phyloP scores from a whole-genome alignment of 2,113 vertebrate species.

The Rattus norvegicus region GRCr8 NC_086029.1:69908501-69909000 shows the following conservation, averaged over 20 bases:
- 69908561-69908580: not conserved
- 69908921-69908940: not conserved
- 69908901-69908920: not conserved
- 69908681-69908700: not conserved
- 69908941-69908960: not conserved
- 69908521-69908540: not conserved
- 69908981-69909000: not conserved
- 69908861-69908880: not conserved
- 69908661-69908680: slow-evolving; percentile 12
- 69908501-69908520: not conserved
- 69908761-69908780: not conserved
- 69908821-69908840: not conserved
- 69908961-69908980: not conserved
- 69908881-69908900: not conserved
- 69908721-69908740: not conserved
- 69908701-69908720: not conserved
- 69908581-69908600: not conserved
- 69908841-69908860: not conserved
- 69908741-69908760: slow-evolving; percentile 10
- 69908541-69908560: not conserved
- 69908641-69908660: slow-evolving; percentile 21
- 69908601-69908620: slow-evolving; percentile 4
- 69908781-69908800: not conserved
- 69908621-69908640: slow-evolving; percentile 13
- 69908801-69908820: not conserved